These are phyloP conservation scores for Enhydra lutris DNA, from an alignment of 2,113 vertebrate species.

Conservation along the genomic window DNA sequence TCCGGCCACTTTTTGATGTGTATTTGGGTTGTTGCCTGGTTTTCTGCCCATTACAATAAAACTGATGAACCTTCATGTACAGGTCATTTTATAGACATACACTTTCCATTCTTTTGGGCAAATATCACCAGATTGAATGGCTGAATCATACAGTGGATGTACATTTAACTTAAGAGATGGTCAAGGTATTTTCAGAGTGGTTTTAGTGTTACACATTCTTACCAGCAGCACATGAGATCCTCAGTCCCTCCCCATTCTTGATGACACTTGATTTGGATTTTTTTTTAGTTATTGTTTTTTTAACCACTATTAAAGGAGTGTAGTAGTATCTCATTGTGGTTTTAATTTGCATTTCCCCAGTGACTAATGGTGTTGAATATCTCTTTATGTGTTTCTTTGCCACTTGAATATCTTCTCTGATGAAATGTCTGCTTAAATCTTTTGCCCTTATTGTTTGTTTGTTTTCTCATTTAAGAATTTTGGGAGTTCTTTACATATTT, in stretches of 20 bases:
- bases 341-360: not conserved
- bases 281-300: not conserved
- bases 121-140: not conserved
- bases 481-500: not conserved
- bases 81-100: not conserved
- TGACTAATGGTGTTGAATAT: not conserved
- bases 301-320: not conserved
- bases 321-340: not conserved
- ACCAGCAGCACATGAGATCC: not conserved
- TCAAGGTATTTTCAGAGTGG: not conserved
- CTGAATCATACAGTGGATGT: not conserved
- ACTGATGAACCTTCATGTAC: not conserved
- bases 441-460: not conserved
- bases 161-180: not conserved
- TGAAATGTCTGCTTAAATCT: not conserved
- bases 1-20: not conserved
- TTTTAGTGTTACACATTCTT: not conserved
- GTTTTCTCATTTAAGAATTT: not conserved
- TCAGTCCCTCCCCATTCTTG: not conserved
- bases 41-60: not conserved
- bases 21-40: not conserved
- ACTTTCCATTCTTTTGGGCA: not conserved
- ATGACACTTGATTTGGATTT: not conserved
- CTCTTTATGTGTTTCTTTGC: not conserved
- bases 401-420: not conserved